These are phyloP conservation scores for Dermochelys coriacea DNA, from an alignment of 2,797 vertebrate genomes.

Conservation along the genomic window DNA sequence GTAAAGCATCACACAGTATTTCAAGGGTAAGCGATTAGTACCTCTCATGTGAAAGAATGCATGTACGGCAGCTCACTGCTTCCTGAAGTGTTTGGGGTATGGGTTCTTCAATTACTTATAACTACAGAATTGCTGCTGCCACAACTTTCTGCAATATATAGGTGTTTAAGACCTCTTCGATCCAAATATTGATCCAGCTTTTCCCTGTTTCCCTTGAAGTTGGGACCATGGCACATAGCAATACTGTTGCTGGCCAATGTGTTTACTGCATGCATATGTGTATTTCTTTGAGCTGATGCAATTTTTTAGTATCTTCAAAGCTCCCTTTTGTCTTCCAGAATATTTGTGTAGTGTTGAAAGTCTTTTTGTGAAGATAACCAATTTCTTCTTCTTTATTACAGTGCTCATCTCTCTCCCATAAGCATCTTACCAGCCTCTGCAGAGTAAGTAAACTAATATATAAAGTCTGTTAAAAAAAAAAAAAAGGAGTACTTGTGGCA, in stretches of 20 bases:
- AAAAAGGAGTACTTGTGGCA: too few species aligned
- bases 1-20: constrained; percentile 37
- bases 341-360: neutral
- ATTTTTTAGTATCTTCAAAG: neutral
- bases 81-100: neutral
- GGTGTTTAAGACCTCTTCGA: neutral
- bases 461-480: neutral
- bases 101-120: neutral
- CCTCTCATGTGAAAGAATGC: constrained; percentile 53
- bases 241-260: neutral
- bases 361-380: constrained; percentile 35
- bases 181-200: neutral
- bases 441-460: constrained; percentile 87
- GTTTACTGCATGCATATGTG: neutral
- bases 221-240: neutral
- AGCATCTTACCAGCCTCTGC: constrained; percentile 94
- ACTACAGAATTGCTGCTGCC: neutral
- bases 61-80: constrained; percentile 6
- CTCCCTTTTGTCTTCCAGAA: neutral
- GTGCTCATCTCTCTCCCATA: constrained; percentile 89
- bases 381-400: constrained; percentile 77
- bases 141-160: neutral
- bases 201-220: neutral
- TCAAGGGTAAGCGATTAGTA: constrained; percentile 16
- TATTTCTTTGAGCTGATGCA: neutral